Base-by-base conservation (phyloP, 2,888 invertebrate species). In the Drosophila meridiana region DNA sequence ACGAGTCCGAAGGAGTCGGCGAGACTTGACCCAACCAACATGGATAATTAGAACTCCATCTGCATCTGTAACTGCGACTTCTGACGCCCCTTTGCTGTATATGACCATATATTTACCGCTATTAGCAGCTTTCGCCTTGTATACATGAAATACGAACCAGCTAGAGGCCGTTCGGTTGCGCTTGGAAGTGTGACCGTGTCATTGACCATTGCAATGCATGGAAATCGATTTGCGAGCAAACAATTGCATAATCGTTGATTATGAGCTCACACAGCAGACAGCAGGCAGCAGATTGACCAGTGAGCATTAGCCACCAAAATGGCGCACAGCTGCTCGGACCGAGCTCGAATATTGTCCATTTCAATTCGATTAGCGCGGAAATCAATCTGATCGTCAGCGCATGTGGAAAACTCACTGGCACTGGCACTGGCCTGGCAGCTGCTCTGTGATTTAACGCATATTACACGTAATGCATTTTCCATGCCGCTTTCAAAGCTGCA, bases 391-490 rank as follows among this genome's bases (percentile, higher is more conserved):
- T 72, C 74, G 50, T 75, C 71, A 59, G 78, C 53, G 66, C 72
- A 82, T 77, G 79, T 73, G 69, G 66, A 71, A 73, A 74, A 62
- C 67, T 76, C 34, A 65, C 50, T 36, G 70, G 58, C 34, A 65
- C 50, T 36, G 70, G 58, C 20, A 20, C 20, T 20, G 20, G 20
- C 20, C 20, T 20, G 70, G 58, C 69, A 71, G 64, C 71, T 52
- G 65, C 79, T 71, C 71, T 81, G 79, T 83, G 85, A 77, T 76
- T 85, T 81, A 83, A 89, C 84, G 87, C 82, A 77, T 71, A 88
- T 83, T 89, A 88, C 69, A 73, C 77, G 67, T 77, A 87, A 89
- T 89, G 83, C 83, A 76, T 80, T 85, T 87, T 80, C 71, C 71
- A 87, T 77, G 75, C 87, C 63, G 75, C 72, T 71, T 69, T 58